These are phyloP conservation scores for Spondyliosoma cantharus DNA, from an alignment of 2,797 vertebrate species.

Conservation along the genomic window DNA sequence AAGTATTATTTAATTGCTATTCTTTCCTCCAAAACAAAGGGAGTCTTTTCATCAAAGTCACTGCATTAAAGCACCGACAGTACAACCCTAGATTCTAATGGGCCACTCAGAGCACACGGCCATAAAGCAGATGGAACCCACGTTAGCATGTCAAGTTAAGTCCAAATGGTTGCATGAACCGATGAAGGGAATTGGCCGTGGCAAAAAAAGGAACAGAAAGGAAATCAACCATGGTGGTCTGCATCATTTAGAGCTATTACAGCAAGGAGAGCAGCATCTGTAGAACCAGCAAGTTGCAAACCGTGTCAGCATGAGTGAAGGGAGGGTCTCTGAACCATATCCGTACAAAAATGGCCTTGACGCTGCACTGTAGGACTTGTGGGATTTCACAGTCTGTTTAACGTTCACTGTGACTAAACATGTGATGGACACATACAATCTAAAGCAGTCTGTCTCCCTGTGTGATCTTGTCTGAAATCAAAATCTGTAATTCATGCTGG, in stretches of 20 bases:
- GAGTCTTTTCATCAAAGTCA: slow-evolving; percentile 31
- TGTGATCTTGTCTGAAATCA: slow-evolving; percentile 55
- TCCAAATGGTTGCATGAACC: slow-evolving; percentile 45
- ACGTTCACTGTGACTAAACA: slow-evolving; percentile 60
- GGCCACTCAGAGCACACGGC: slow-evolving; percentile 28
- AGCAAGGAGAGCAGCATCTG: slow-evolving; percentile 57
- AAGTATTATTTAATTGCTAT: slow-evolving; percentile 30
- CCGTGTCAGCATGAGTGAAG: slow-evolving; percentile 56
- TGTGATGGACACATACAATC: slow-evolving; percentile 63
- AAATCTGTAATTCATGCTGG: slow-evolving; percentile 34
- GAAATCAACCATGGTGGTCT: slow-evolving; percentile 70
- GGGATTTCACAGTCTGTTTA: slow-evolving; percentile 71
- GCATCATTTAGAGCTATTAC: slow-evolving; percentile 72
- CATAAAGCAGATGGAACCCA: slow-evolving; percentile 48
- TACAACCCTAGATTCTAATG: slow-evolving; percentile 42
- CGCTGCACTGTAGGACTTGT: slow-evolving; percentile 37
- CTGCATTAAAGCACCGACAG: slow-evolving; percentile 33
- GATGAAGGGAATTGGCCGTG: slow-evolving; percentile 58
- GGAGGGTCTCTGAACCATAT: slow-evolving; percentile 43
- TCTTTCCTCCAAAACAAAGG: slow-evolving; percentile 38
- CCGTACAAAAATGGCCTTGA: slow-evolving; percentile 60
- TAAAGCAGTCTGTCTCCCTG: slow-evolving; percentile 43
- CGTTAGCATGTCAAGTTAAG: slow-evolving; percentile 59
- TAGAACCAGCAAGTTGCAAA: slow-evolving; percentile 41
- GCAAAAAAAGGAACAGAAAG: slow-evolving; percentile 61